These are phyloP conservation scores for Thunnus albacares DNA, from an alignment of 2,797 vertebrate genomes.

Conservation along the genomic window DNA sequence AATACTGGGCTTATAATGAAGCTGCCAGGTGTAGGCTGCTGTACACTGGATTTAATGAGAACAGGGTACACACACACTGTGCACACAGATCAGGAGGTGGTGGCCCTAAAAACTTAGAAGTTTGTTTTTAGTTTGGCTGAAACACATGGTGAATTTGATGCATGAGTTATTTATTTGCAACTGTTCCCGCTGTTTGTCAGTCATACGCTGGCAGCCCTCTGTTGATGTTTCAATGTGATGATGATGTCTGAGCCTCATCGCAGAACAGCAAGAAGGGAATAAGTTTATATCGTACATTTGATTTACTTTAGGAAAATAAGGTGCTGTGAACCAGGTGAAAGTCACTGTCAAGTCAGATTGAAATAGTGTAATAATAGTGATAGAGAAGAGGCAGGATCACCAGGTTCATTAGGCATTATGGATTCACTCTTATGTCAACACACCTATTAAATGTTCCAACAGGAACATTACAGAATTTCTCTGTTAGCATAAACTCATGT, in stretches of 20 bases:
- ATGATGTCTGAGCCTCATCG: background rate
- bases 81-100: no score
- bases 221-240: no score
- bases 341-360: background rate
- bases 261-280: background rate
- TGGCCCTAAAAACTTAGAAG: no score
- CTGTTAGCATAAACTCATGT: background rate
- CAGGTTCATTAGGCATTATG: background rate
- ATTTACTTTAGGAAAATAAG: background rate
- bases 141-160: background rate
- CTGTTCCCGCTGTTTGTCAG: conserved; percentile 2
- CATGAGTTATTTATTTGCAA: background rate
- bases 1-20: no score
- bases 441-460: background rate
- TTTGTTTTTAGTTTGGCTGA: background rate
- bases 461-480: background rate
- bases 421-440: background rate
- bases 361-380: background rate
- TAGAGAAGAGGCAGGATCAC: background rate
- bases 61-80: no score
- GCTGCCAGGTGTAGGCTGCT: no score
- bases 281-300: background rate
- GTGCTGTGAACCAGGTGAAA: background rate
- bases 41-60: no score
- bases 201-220: background rate